These are phyloP conservation scores for Botrylloides violaceus DNA, from an alignment of 23 tunicate species.

Conservation along the genomic window DNA sequence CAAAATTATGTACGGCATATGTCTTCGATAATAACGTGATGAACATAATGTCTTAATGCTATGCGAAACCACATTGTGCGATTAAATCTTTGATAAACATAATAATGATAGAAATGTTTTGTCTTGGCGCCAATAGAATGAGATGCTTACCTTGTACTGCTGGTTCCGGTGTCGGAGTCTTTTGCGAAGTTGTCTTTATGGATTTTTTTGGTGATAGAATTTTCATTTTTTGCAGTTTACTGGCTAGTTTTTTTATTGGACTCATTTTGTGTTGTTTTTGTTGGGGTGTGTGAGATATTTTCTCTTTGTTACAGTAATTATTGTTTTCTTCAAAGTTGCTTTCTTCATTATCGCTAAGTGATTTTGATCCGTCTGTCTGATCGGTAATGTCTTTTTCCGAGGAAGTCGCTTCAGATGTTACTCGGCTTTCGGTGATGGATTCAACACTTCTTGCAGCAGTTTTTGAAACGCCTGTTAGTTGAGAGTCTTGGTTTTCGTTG, in stretches of 20 bases:
- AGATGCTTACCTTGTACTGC: neutral
- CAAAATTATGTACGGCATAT: no score
- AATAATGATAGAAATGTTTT: neutral
- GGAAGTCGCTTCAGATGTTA: neutral
- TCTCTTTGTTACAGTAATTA: neutral
- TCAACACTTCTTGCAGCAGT: neutral
- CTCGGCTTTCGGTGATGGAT: neutral
- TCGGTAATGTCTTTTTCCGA: neutral
- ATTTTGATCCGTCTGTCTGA: neutral
- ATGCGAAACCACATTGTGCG: no score
- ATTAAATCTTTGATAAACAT: neutral
- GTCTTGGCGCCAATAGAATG: no score
- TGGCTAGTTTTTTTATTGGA: constrained; percentile 45
- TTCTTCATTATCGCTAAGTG: neutral
- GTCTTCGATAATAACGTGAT: no score
- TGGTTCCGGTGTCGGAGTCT: neutral
- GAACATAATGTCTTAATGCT: no score
- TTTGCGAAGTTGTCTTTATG: constrained; percentile 44
- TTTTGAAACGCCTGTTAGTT: neutral
- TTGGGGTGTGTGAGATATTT: neutral
- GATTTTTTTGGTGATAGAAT: constrained; percentile 54
- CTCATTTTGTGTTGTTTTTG: constrained; percentile 3
- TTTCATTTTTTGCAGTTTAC: constrained; percentile 35
- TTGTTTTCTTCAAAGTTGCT: neutral
- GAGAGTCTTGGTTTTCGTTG: neutral